Conservation (phyloP, 2,113 vertebrate genomes). For the Leiothrix lutea region DNA sequence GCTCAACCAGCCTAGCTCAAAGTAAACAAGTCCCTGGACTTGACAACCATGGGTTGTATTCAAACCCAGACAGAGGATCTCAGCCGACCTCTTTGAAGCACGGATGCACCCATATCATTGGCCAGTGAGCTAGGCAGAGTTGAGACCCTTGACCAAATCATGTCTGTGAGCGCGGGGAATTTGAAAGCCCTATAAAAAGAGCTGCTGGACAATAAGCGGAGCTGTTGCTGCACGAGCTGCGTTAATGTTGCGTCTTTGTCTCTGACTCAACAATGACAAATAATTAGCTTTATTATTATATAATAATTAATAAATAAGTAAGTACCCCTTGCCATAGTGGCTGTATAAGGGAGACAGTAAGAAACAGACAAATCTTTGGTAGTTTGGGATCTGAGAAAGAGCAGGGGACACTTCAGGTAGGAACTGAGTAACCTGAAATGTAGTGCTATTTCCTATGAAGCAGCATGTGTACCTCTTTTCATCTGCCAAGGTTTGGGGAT, state of each 20-base stretch:
- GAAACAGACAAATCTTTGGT: too few species aligned
- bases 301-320: not conserved
- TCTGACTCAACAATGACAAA: not conserved
- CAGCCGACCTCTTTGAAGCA: not conserved
- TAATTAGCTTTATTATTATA: not conserved
- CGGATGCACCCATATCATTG: not conserved
- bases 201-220: not conserved
- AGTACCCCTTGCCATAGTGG: not conserved
- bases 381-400: not conserved
- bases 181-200: not conserved
- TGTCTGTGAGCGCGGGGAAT: not conserved
- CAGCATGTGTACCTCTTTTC: not conserved
- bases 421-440: not conserved
- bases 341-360: not conserved
- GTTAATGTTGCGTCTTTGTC: too few species aligned
- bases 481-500: rapidly evolving
- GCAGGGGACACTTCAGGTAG: too few species aligned
- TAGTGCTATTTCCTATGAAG: not conserved
- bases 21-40: not conserved
- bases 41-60: too few species aligned
- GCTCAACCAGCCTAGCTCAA: not conserved
- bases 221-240: not conserved
- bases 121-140: not conserved
- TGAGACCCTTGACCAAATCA: not conserved
- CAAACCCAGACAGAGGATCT: not conserved